phyloP scores from a whole-genome alignment of 2,888 invertebrate species.

The Labia minor region DNA sequence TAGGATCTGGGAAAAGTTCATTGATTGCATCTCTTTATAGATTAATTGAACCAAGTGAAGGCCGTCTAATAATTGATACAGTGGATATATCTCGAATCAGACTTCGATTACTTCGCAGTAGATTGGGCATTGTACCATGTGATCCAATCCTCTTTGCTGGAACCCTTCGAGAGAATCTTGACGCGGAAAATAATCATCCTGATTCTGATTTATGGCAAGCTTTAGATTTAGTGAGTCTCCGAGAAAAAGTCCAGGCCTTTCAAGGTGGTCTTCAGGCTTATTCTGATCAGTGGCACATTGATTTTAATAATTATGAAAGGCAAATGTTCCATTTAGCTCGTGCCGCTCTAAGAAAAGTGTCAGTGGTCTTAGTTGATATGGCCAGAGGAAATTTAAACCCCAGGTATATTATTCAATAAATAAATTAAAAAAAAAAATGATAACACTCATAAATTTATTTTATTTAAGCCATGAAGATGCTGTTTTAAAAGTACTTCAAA shows the following conservation, averaged over 20 bases:
- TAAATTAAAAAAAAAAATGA: no score
- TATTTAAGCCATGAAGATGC: background rate
- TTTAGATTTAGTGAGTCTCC: conserved; percentile 20
- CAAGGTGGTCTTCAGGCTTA: conserved; percentile 20
- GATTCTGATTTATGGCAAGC: conserved; percentile 21
- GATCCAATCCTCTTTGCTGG: conserved; percentile 16
- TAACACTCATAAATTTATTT: background rate
- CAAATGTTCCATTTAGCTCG: conserved; percentile 22
- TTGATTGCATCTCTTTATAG: conserved; percentile 19
- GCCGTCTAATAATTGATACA: conserved; percentile 18
- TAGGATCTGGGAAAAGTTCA: conserved; percentile 21
- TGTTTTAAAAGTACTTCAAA: background rate
- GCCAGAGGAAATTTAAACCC: conserved; percentile 19
- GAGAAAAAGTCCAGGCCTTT: conserved; percentile 19
- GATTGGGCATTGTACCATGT: conserved; percentile 20
- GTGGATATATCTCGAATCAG: conserved; percentile 16
- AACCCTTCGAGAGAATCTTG: conserved; percentile 17
- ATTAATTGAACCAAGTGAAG: conserved; percentile 8
- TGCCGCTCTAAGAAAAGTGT: conserved; percentile 17
- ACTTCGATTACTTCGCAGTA: conserved; percentile 14
- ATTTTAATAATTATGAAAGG: conserved; percentile 19
- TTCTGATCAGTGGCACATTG: conserved; percentile 17
- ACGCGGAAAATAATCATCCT: conserved; percentile 16
- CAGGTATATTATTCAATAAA: conserved; percentile 16
- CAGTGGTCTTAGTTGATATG: conserved; percentile 20